Percentiles rank a stretch among this genome's conserved stretches.
phyloP scores from a whole-genome alignment of 2,113 vertebrate species.

The Sus scrofa region T2T-Sscrofa CM000821.6:22898501-22899000 shows the following conservation, averaged over 20 bases:
- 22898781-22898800: background rate
- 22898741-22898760: conserved; percentile 21
- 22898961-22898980: background rate
- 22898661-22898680: conserved; percentile 37
- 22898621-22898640: background rate
- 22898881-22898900: background rate
- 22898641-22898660: background rate
- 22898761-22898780: background rate
- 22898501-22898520: background rate
- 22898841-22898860: conserved; percentile 50
- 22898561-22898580: background rate
- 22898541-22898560: background rate
- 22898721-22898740: background rate
- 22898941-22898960: background rate
- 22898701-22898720: background rate
- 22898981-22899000: background rate
- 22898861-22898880: background rate
- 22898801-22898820: background rate
- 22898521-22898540: background rate
- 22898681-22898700: background rate
- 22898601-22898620: background rate
- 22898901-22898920: background rate
- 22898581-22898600: conserved; percentile 17
- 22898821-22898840: background rate
- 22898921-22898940: background rate